Evolutionary conservation across 2,888 invertebrate genomes (phyloP), one percentile per base, ranked within the genome.

Genomic region (Oscheius myriophilus): DNA sequence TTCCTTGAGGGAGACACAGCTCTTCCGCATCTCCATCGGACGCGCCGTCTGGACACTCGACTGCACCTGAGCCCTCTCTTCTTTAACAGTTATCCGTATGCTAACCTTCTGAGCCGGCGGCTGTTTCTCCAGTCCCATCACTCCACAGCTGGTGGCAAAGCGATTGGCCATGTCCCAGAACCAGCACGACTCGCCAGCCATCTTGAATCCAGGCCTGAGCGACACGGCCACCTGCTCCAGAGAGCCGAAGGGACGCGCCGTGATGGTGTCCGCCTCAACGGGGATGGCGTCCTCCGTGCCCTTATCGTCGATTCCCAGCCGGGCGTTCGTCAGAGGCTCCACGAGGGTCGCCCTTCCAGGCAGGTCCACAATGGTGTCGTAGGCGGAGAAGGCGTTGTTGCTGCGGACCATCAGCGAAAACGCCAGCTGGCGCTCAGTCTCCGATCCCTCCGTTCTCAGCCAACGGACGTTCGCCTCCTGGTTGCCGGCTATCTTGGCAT

Each of bases 361-460:
- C 49, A 61, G 49, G 25, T 61, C 61, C 49, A 61, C 33, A 49
- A 61, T 39, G n/a, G 61, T 61, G 18, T 61, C 61, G 18, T 25
- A 33, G 21, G 61, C 61, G 39, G 33, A 33, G 61, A 61, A 61
- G n/a, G 23, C 23, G 16, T 18, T 26, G 9, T n/a, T 11, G 39
- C 49, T 61, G n/a, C 61, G 26, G 33, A 61, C 25, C 1, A 25
- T 33, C 46, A 61, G 49, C 4, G 25, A 12, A 39, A 61, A 61
- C 26, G 61, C 61, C 46, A 61, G 61, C 14, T 61, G 57, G 6
- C 39, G 49, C 1, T 14, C n/a, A 18, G 46, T 18, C 26, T 57
- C 57, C 1, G 9, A 9, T 16, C 41, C 39, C 21, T 9, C n/a
- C 1, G 57, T 41, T 12, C 18, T 53, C 41, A 57, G 57, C 57